Evolutionary conservation across 2,797 vertebrate species (phyloP).

Genomic region (Carapus acus): DNA sequence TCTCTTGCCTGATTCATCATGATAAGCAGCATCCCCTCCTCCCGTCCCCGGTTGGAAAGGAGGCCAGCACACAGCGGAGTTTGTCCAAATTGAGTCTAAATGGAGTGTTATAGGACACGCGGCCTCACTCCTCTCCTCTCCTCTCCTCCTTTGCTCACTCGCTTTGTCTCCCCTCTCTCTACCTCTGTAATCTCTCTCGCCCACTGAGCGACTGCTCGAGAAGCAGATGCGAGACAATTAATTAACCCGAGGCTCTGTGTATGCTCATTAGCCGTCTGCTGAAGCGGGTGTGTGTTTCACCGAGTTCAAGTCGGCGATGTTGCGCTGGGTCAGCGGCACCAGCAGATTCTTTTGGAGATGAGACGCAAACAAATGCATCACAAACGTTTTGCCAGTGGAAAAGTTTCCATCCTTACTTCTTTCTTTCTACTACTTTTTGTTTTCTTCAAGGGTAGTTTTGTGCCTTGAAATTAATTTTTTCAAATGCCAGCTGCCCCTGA

Average conservation of each 20-base stretch:
- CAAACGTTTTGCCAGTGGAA: neutral
- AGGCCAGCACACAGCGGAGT: conserved; percentile 59
- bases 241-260: conserved; percentile 26
- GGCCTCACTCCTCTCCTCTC: conserved; percentile 10
- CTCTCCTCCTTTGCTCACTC: conserved; percentile 39
- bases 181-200: conserved; percentile 2
- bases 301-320: neutral
- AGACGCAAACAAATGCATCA: neutral
- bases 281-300: neutral
- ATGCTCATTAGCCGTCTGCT: conserved; percentile 7
- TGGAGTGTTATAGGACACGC: conserved; percentile 47
- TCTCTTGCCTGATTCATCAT: conserved; percentile 38
- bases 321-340: neutral
- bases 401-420: no score
- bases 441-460: no score
- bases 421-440: no score
- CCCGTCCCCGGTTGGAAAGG: conserved; percentile 32
- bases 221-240: conserved; percentile 29
- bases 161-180: conserved; percentile 14
- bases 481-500: no score
- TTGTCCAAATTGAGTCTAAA: conserved; percentile 59
- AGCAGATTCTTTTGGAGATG: neutral
- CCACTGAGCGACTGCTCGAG: conserved; percentile 23
- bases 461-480: no score
- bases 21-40: conserved; percentile 5